Evolutionary conservation across 2,888 invertebrate species (phyloP).

Genomic region (Tethea ocularis): DNA sequence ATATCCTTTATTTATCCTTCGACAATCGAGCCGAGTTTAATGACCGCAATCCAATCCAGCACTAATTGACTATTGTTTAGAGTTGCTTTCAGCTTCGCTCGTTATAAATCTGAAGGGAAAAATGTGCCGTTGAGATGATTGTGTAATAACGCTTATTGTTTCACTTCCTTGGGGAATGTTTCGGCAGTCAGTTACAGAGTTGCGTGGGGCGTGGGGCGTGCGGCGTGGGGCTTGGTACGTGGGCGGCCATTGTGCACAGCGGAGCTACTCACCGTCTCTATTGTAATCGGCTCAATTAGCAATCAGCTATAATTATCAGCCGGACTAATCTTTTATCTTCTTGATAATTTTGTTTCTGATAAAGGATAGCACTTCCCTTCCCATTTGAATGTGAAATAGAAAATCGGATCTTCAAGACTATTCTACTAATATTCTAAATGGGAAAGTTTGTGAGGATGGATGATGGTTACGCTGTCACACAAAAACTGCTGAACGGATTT

Average conservation of each 20-base stretch:
- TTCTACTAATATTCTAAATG: no score
- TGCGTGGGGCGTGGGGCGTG: background rate
- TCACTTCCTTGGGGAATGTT: background rate
- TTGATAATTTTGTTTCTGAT: background rate
- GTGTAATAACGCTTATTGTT: background rate
- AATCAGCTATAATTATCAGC: background rate
- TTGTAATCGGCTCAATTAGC: background rate
- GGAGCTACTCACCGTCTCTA: background rate
- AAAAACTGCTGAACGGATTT: no score
- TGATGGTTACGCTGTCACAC: no score
- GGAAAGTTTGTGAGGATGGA: no score
- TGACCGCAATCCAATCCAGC: slow-evolving; percentile 46
- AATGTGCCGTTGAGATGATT: slow-evolving; percentile 19
- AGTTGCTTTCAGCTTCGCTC: slow-evolving; percentile 25
- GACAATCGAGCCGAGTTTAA: slow-evolving; percentile 30
- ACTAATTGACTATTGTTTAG: slow-evolving; percentile 51
- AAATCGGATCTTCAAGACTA: no score
- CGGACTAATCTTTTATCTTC: background rate
- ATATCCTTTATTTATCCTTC: slow-evolving; percentile 52
- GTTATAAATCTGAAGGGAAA: slow-evolving; percentile 20
- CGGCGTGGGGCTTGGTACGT: no score
- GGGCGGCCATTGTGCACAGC: no score
- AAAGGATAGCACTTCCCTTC: no score
- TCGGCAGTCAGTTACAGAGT: background rate
- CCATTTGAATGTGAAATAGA: no score